Evolutionary conservation across 2,888 invertebrate genomes (phyloP), one percentile per base, ranked within the genome.

Genomic region (Drosophila silvestris): DNA sequence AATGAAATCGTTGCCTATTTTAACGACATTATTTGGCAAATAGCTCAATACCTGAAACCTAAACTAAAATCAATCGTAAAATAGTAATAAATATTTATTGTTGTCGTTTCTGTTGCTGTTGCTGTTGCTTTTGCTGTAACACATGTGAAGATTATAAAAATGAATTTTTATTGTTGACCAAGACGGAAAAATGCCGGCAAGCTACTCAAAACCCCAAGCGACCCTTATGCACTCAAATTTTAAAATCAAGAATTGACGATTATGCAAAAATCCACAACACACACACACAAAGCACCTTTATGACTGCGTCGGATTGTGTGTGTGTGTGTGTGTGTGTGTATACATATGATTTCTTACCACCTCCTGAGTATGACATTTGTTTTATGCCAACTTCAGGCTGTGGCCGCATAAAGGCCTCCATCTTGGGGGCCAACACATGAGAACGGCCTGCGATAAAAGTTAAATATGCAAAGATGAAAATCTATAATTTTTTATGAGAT

Each of bases 391-490:
- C 75, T 67, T 80, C 85, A 83, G 89, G 75, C 82, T 87, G 85
- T 68, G 83, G 82, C 70, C 76, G 77, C 77, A 87, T 83, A 83
- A 84, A 79, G 74, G 67, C 81, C 80, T 50, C 51, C 65, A 12
- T 51, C 67, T 67, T 67, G 64, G 77, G 59, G 81, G 58, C 70
- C 78, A 64, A 70, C 89, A 85, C 89, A 85, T 85, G 89, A 82
- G 83, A 63, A 70, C 81, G 52, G 85, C 73, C 76, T 58, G 74
- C 85, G 82, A 89, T 89, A 86, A 89, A 89, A 89, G 79, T 88
- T 91, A 88, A 90, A 90, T 89, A 90, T 90, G 89, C 86, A 91
- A 89, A 90, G 79, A 87, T 85, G 85, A 78, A 88, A 86, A 88
- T 88, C 90, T 88, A 88, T 88, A 88, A 88, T 88, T 88, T 88